A percentile compares a stretch with the other conserved stretches of the same genome.
Conservation (phyloP, 2,888 invertebrate genomes). For the Thymelicus lineola region DNA sequence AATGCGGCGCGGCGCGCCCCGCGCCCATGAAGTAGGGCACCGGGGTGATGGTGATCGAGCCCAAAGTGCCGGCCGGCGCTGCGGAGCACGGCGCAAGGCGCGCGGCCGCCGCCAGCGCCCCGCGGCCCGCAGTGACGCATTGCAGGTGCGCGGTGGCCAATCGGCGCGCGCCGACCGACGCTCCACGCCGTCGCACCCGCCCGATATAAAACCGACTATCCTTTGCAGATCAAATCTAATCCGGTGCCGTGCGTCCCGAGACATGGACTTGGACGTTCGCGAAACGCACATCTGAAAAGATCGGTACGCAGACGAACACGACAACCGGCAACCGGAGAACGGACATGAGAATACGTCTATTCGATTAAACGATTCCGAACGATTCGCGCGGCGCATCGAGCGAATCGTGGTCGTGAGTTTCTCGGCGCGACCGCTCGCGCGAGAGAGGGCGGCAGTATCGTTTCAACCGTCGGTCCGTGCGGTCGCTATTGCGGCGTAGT, state of each 20-base stretch:
- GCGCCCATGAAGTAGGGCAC: conserved; percentile 67
- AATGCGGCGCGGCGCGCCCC: conserved; percentile 54
- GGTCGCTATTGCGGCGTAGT: conserved; percentile 84
- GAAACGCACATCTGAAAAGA: conserved; percentile 59
- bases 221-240: conserved; percentile 87
- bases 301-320: conserved; percentile 45
- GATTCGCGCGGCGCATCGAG: conserved; percentile 76
- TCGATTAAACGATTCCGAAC: conserved; percentile 79
- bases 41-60: conserved; percentile 57
- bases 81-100: conserved; percentile 48
- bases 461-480: conserved; percentile 83
- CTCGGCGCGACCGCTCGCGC: conserved; percentile 80
- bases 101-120: conserved; percentile 48
- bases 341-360: conserved; percentile 77
- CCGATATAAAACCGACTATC: conserved; percentile 87
- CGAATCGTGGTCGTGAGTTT: conserved; percentile 76
- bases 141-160: conserved; percentile 94
- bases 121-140: conserved; percentile 89
- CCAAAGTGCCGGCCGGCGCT: conserved; percentile 47
- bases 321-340: conserved; percentile 56
- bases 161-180: conserved; percentile 89
- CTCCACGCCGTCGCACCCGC: conserved; percentile 91
- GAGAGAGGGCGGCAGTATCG: conserved; percentile 86
- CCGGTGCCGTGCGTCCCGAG: conserved; percentile 81
- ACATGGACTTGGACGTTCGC: conserved; percentile 80